These are phyloP conservation scores for Peromyscus aztecus DNA, from an alignment of 2,797 vertebrate genomes.

Conservation along the genomic window DNA sequence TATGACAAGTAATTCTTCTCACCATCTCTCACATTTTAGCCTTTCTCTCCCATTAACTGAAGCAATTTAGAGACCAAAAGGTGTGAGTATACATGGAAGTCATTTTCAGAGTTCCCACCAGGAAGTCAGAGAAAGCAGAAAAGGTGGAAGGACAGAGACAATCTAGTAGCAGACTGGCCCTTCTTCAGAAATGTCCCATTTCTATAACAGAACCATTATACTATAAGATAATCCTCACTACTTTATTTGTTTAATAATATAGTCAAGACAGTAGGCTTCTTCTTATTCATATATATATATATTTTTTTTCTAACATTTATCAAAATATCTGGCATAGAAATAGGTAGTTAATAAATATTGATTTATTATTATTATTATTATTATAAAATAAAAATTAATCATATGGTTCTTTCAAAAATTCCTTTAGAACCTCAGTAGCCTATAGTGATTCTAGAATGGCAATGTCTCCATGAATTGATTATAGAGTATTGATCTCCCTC, in stretches of 20 bases:
- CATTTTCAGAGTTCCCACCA: neutral
- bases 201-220: neutral
- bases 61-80: neutral
- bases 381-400: neutral
- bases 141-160: neutral
- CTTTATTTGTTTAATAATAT: neutral
- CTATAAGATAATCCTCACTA: neutral
- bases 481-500: neutral
- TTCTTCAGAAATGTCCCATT: neutral
- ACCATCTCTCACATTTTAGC: neutral
- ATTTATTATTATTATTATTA: too few relatives aligned
- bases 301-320: neutral
- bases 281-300: neutral
- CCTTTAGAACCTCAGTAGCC: neutral
- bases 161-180: neutral
- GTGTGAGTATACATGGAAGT: neutral
- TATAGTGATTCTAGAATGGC: neutral
- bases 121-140: neutral
- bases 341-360: neutral
- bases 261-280: neutral
- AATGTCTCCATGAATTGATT: conserved; percentile 1
- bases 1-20: too few relatives aligned
- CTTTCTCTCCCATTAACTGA: neutral
- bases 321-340: neutral
- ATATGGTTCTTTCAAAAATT: neutral